These are phyloP conservation scores for Syritta pipiens DNA, from an alignment of 2,888 invertebrate species.

Conservation along the genomic window DNA sequence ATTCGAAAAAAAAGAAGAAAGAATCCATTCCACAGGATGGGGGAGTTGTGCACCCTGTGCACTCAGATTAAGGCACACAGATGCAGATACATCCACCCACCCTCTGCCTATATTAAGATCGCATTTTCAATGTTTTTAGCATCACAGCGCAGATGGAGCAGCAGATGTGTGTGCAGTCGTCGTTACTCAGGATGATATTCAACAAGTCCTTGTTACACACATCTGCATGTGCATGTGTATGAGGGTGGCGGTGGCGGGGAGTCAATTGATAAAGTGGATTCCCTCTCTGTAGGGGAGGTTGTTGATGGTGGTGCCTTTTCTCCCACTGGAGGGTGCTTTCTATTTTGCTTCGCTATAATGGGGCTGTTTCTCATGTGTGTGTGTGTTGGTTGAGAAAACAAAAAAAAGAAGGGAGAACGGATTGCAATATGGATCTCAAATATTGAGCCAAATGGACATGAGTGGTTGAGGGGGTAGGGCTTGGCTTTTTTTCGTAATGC, in stretches of 20 bases:
- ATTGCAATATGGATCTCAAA: conserved; percentile 37
- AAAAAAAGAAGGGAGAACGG: neutral
- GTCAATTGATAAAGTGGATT: conserved; percentile 45
- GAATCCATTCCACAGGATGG: too few species aligned
- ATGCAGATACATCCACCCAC: conserved; percentile 13
- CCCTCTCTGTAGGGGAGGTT: neutral
- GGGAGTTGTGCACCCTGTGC: neutral
- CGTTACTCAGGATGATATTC: conserved; percentile 1
- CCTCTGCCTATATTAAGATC: conserved; percentile 37
- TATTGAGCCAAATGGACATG: conserved; percentile 11
- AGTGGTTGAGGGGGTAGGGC: neutral
- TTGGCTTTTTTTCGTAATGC: conserved; percentile 10
- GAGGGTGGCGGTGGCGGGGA: neutral
- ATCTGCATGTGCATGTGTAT: neutral
- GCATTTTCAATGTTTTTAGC: conserved; percentile 53
- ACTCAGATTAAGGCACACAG: neutral
- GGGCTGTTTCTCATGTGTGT: neutral
- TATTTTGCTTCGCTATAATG: conserved; percentile 1
- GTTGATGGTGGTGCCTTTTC: conserved; percentile 12
- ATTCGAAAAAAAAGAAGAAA: too few species aligned
- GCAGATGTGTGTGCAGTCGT: neutral
- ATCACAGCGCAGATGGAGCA: conserved; percentile 32
- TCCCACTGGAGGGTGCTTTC: neutral
- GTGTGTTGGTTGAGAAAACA: neutral
- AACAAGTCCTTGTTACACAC: conserved; percentile 30